These are phyloP conservation scores for Drosophila longiperda DNA, from an alignment of 2,888 invertebrate genomes.

Conservation along the genomic window DNA sequence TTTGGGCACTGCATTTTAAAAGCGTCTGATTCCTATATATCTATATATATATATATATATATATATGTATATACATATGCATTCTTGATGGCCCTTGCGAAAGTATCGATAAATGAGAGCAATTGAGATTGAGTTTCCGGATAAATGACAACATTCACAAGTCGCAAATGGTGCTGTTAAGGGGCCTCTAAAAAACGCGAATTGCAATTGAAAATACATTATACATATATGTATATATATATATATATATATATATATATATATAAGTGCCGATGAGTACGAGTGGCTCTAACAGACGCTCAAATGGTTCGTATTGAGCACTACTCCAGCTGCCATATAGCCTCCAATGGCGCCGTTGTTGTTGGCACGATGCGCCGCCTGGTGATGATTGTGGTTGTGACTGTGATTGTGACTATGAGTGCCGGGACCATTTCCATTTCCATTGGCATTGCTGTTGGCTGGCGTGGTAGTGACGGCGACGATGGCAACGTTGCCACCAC, in stretches of 20 bases:
- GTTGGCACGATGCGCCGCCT: conserved; percentile 53
- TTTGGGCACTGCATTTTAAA: conserved; percentile 7
- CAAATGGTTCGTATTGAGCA: conserved; percentile 84
- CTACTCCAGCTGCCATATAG: conserved; percentile 84
- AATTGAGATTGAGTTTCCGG: conserved; percentile 5
- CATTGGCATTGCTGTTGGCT: conserved; percentile 29
- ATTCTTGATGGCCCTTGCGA: background rate
- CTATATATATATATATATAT: background rate
- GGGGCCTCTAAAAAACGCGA: conserved; percentile 4
- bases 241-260: no score
- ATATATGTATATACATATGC: background rate
- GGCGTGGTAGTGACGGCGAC: conserved; percentile 45
- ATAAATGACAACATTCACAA: conserved; percentile 17
- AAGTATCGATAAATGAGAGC: conserved; percentile 16
- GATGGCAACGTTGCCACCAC: conserved; percentile 9
- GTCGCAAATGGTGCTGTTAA: conserved; percentile 6
- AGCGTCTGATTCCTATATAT: conserved; percentile 2
- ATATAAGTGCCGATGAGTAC: conserved; percentile 3
- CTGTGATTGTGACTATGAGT: conserved; percentile 31
- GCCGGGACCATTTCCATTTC: conserved; percentile 18
- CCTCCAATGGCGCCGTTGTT: conserved; percentile 76
- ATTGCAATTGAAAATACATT: conserved; percentile 22
- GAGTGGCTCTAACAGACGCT: conserved; percentile 82
- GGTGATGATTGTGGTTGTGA: conserved; percentile 43
- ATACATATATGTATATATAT: conserved; percentile 3